Percentiles rank a stretch among this genome's conserved stretches.
These are phyloP conservation scores for Erpobdella octoculata DNA, from an alignment of 2,888 invertebrate genomes.

Conservation along the genomic window DNA sequence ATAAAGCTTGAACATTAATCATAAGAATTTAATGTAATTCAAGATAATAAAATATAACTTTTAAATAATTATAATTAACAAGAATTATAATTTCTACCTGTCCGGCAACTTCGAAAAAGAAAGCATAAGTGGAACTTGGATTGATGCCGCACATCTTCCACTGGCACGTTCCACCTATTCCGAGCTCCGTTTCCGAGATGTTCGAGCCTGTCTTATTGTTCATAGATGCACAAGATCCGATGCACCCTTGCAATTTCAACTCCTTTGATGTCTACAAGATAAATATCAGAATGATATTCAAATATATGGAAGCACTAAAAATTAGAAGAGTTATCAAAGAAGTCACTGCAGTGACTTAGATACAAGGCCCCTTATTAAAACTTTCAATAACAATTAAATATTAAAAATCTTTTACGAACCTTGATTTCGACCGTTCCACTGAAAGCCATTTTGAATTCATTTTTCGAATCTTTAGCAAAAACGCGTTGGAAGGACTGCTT, in stretches of 20 bases:
- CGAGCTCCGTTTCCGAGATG: slow-evolving; percentile 93
- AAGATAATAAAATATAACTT: too few species aligned
- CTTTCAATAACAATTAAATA: too few species aligned
- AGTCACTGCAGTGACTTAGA: too few species aligned
- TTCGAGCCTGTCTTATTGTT: slow-evolving; percentile 75
- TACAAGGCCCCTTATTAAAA: too few species aligned
- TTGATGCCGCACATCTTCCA: slow-evolving; percentile 95
- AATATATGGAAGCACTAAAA: too few species aligned
- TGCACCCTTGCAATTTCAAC: slow-evolving; percentile 85
- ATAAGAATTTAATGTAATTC: neutral
- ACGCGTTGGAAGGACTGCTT: slow-evolving; percentile 98
- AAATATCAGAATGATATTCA: neutral
- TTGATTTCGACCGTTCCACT: slow-evolving; percentile 93
- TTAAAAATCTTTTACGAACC: too few species aligned
- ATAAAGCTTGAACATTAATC: too few species aligned
- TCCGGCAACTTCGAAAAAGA: slow-evolving; percentile 82
- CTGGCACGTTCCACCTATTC: slow-evolving; percentile 90
- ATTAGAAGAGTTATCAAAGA: too few species aligned
- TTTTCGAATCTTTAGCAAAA: slow-evolving; percentile 79
- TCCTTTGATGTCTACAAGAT: slow-evolving; percentile 70
- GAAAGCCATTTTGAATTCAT: slow-evolving; percentile 94
- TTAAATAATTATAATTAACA: neutral
- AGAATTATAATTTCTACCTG: slow-evolving; percentile 41
- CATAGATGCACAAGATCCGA: slow-evolving; percentile 89
- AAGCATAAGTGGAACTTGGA: slow-evolving; percentile 81